phyloP scores from a whole-genome alignment of 37 sponge, comb jelly and placozoan species.

The Oscarella lobularis region DNA sequence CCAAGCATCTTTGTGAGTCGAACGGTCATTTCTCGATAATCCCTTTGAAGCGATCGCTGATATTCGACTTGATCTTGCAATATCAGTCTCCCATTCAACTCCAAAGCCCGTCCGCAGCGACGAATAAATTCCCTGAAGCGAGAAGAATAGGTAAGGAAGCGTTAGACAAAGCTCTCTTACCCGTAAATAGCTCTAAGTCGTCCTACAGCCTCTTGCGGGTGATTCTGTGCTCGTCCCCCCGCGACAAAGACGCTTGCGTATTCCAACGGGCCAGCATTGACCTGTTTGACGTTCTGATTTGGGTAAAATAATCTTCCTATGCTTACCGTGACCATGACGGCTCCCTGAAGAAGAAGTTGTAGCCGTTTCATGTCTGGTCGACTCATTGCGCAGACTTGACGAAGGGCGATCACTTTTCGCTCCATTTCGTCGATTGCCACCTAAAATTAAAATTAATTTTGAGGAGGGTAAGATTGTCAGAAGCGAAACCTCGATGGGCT shows the following conservation, averaged over 20 bases:
- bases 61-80: slow-evolving; percentile 34
- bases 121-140: slow-evolving; percentile 43
- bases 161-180: slow-evolving; percentile 13
- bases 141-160: background rate
- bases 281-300: slow-evolving; percentile 18
- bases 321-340: slow-evolving; percentile 57
- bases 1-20: slow-evolving; percentile 22
- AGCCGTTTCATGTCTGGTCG: slow-evolving; percentile 73
- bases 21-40: slow-evolving; percentile 32
- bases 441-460: slow-evolving; percentile 24
- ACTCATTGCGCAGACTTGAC: slow-evolving; percentile 17
- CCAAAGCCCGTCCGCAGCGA: slow-evolving; percentile 66
- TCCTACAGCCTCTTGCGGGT: slow-evolving; percentile 27
- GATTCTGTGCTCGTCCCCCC: slow-evolving; percentile 5
- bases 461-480: background rate
- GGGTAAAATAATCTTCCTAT: background rate
- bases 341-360: slow-evolving; percentile 68
- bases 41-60: slow-evolving; percentile 43
- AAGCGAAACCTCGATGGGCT: slow-evolving; percentile 41
- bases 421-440: slow-evolving; percentile 81
- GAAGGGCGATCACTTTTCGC: slow-evolving; percentile 48
- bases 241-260: slow-evolving; percentile 64
- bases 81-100: slow-evolving; percentile 52
- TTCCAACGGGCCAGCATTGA: slow-evolving; percentile 76
- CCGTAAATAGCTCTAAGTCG: slow-evolving; percentile 56